Evolutionary conservation across 2,797 vertebrate genomes (phyloP).

Genomic region (Anolis apletophallus): DNA sequence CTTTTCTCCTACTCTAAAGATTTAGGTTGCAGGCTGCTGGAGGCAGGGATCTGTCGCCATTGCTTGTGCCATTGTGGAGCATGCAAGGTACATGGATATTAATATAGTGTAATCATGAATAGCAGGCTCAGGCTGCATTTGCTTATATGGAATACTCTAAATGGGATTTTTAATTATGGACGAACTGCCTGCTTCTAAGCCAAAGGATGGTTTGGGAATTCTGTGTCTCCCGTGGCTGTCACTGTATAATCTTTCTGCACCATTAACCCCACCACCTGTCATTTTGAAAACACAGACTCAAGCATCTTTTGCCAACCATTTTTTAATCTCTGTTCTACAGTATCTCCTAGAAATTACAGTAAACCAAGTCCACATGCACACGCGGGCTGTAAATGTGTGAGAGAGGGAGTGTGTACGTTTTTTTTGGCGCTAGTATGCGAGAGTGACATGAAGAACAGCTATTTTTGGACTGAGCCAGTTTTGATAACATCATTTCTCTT

Average conservation of each 20-base stretch:
- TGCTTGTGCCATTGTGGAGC: neutral
- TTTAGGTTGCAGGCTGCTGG: neutral
- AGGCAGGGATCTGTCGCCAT: neutral
- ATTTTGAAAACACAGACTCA: constrained; percentile 33
- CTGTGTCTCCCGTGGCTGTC: neutral
- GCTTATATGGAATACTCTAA: neutral
- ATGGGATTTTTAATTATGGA: constrained; percentile 14
- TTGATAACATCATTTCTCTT: neutral
- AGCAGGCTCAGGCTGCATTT: neutral
- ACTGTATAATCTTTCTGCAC: neutral
- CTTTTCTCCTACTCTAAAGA: neutral
- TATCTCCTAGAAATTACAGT: neutral
- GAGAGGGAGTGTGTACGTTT: neutral
- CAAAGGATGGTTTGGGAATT: neutral
- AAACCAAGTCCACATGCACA: too few species aligned
- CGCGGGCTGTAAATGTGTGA: neutral
- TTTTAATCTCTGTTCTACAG: rapidly evolving
- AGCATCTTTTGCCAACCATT: neutral
- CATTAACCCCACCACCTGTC: neutral
- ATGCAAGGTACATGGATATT: neutral
- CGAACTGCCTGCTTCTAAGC: neutral
- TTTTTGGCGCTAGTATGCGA: rapidly evolving
- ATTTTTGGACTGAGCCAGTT: neutral
- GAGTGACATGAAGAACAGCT: rapidly evolving
- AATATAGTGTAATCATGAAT: neutral